Evolutionary conservation across 1,140 invertebrate genomes (phyloP).

Genomic region (Pseudomyrmex flavicornis): DNA sequence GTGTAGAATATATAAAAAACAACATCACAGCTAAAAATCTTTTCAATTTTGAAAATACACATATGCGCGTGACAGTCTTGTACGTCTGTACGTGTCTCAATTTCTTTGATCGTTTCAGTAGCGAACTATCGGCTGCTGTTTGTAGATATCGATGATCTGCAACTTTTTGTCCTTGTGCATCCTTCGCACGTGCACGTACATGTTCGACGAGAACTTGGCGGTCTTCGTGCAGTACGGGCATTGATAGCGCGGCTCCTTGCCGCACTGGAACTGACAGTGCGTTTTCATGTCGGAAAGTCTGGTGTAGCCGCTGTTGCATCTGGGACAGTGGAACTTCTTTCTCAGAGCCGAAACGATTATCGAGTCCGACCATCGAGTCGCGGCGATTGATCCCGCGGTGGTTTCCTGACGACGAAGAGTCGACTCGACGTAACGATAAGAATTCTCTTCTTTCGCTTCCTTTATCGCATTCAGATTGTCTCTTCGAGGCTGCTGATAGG

Average conservation of each 20-base stretch:
- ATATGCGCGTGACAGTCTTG: too few relatives aligned
- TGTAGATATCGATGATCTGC: constrained; percentile 76
- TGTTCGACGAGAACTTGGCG: constrained; percentile 82
- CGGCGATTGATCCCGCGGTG: constrained; percentile 6
- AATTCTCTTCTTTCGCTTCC: constrained; percentile 52
- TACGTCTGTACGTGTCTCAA: too few relatives aligned
- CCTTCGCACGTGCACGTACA: constrained; percentile 81
- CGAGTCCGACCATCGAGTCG: constrained; percentile 61
- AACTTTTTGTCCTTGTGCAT: constrained; percentile 76
- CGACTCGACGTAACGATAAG: constrained; percentile 51
- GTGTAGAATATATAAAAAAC: too few relatives aligned
- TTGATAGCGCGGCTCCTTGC: constrained; percentile 91
- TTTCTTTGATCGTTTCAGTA: constrained; percentile 27
- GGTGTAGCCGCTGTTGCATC: constrained; percentile 85
- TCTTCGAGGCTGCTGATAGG: constrained; percentile 34
- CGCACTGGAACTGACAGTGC: constrained; percentile 85
- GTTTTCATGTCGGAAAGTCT: constrained; percentile 76
- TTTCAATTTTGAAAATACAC: too few relatives aligned
- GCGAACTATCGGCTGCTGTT: constrained; percentile 66
- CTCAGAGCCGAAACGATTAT: constrained; percentile 22
- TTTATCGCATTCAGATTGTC: constrained; percentile 17
- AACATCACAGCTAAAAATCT: too few relatives aligned
- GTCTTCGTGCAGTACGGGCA: constrained; percentile 90
- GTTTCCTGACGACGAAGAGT: constrained; percentile 25
- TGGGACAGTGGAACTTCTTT: constrained; percentile 84